Conservation (phyloP, 1,140 invertebrate genomes). For the Hyposmocoma kahamanoa region DNA sequence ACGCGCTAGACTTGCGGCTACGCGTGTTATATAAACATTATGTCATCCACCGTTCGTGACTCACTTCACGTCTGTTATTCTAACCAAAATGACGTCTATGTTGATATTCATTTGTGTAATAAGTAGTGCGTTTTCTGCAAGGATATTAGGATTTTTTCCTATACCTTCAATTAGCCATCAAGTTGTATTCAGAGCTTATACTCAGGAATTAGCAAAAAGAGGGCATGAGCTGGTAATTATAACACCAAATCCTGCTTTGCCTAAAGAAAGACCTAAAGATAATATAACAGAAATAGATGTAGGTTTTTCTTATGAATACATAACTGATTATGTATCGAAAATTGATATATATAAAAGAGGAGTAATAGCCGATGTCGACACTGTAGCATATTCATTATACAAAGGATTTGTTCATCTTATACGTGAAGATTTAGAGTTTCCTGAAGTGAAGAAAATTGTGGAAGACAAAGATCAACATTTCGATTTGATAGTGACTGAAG, state of each 20-base stretch:
- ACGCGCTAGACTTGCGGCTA: too few species aligned
- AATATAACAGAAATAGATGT: slow-evolving; percentile 38
- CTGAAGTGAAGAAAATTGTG: slow-evolving; percentile 36
- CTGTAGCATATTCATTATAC: neutral
- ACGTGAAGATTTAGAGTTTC: slow-evolving; percentile 29
- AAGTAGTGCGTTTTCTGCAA: too few species aligned
- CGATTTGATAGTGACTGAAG: slow-evolving; percentile 48
- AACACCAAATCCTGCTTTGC: slow-evolving; percentile 36
- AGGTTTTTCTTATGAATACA: neutral
- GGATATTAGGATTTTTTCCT: slow-evolving; percentile 68
- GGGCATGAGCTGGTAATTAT: slow-evolving; percentile 66
- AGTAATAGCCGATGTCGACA: neutral
- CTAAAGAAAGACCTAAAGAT: slow-evolving; percentile 20
- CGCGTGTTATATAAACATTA: too few species aligned
- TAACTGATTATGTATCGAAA: neutral
- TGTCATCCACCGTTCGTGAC: too few species aligned
- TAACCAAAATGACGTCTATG: too few species aligned
- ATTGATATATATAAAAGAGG: neutral
- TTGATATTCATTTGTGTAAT: too few species aligned
- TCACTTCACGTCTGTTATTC: too few species aligned
- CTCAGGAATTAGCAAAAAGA: slow-evolving; percentile 48
- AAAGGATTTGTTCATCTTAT: slow-evolving; percentile 15
- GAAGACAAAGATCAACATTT: slow-evolving; percentile 27
- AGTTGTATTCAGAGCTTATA: slow-evolving; percentile 59
- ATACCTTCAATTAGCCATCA: slow-evolving; percentile 74